These are phyloP conservation scores for Thaleichthys pacificus DNA, from an alignment of 2,797 vertebrate genomes.

Conservation along the genomic window DNA sequence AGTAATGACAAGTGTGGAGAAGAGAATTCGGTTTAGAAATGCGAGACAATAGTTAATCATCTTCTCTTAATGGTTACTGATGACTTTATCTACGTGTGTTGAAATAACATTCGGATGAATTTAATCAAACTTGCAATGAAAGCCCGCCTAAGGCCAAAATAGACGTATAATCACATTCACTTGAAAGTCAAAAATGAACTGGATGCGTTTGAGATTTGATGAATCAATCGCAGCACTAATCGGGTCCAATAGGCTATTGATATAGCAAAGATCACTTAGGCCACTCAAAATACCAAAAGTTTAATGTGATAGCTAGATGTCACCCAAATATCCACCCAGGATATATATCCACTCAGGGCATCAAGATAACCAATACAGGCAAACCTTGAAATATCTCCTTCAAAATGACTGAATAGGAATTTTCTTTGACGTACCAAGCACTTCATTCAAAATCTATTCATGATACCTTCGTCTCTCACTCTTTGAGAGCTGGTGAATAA, in stretches of 20 bases:
- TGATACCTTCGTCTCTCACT: conserved; percentile 54
- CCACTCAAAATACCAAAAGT: conserved; percentile 5
- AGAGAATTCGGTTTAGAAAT: background rate
- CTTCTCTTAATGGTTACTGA: background rate
- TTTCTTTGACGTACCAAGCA: conserved; percentile 50
- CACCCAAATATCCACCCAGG: background rate
- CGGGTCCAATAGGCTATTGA: background rate
- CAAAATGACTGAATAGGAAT: conserved; percentile 17
- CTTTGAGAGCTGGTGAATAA: conserved; percentile 33
- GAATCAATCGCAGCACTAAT: background rate
- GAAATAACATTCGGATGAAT: background rate
- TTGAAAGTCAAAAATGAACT: background rate
- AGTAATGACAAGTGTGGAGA: conserved; percentile 1
- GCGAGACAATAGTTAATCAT: background rate
- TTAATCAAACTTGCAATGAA: background rate
- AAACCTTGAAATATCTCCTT: background rate
- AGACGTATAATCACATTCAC: background rate
- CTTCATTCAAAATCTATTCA: conserved; percentile 75
- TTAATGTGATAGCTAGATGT: background rate
- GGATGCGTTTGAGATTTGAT: background rate
- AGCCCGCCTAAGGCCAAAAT: background rate
- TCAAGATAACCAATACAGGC: background rate
- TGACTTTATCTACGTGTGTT: background rate
- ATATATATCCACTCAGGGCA: background rate
- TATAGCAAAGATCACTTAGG: background rate